Conservation (phyloP, 2,797 vertebrate genomes). For the Hozukius guyotensis region DNA sequence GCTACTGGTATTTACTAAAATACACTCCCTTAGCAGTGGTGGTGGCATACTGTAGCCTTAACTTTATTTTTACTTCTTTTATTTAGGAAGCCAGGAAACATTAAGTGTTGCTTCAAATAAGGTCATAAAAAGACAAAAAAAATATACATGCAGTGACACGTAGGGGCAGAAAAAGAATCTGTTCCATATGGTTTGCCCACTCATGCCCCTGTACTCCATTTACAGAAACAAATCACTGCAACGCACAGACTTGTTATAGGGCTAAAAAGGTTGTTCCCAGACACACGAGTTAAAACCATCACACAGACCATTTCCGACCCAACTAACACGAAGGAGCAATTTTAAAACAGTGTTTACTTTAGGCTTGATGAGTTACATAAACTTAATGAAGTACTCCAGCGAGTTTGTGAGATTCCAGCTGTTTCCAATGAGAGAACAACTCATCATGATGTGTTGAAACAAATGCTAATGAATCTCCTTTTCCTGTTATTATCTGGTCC, state of each 20-base stretch:
- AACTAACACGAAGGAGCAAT: conserved; percentile 35
- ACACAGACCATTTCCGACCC: conserved; percentile 41
- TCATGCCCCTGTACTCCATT: conserved; percentile 50
- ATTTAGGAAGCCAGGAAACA: conserved; percentile 83
- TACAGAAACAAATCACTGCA: conserved; percentile 38
- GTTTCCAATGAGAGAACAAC: conserved; percentile 18
- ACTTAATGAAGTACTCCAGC: conserved; percentile 50
- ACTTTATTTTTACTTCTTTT: conserved; percentile 85
- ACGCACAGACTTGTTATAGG: conserved; percentile 20
- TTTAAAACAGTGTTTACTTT: conserved; percentile 56
- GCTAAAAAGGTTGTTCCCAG: conserved; percentile 34
- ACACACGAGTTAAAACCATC: conserved; percentile 65
- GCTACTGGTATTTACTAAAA: conserved; percentile 80
- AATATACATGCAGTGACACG: conserved; percentile 80
- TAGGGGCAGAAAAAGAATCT: conserved; percentile 65
- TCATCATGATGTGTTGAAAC: conserved; percentile 41
- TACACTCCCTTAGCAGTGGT: conserved; percentile 50
- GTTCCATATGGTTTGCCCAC: conserved; percentile 77
- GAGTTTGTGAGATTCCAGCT: conserved; percentile 12
- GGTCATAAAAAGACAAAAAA: conserved; percentile 83
- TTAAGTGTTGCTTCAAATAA: conserved; percentile 83
- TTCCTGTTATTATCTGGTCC: conserved; percentile 65
- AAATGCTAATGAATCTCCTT: conserved; percentile 60
- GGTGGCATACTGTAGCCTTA: conserved; percentile 75
- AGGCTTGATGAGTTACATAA: conserved; percentile 52